These are phyloP conservation scores for Scylla paramamosain DNA, from an alignment of 1,140 invertebrate species.

Conservation along the genomic window DNA sequence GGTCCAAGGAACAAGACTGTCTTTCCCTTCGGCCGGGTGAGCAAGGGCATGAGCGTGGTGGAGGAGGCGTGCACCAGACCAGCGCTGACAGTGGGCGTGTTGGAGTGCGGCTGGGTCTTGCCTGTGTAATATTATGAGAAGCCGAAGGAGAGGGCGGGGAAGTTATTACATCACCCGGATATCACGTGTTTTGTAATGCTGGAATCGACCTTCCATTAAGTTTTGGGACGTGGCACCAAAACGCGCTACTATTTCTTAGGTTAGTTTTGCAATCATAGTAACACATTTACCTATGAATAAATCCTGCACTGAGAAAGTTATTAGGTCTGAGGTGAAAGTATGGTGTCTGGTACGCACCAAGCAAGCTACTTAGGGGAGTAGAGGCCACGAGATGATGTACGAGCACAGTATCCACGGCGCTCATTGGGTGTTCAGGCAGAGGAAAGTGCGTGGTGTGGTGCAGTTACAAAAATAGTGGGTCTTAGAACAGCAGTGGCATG, in stretches of 20 bases:
- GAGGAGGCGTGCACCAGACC: constrained; percentile 53
- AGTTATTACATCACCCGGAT: neutral
- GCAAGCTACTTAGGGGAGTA: too few species aligned
- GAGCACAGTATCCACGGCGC: too few species aligned
- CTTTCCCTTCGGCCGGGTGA: constrained; percentile 58
- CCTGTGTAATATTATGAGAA: constrained; percentile 27
- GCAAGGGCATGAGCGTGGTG: constrained; percentile 39
- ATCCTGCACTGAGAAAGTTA: neutral
- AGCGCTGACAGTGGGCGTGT: constrained; percentile 45
- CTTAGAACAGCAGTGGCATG: too few species aligned
- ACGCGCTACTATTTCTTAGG: neutral
- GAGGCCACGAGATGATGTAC: too few species aligned
- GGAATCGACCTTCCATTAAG: neutral
- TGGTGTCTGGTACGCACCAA: too few species aligned
- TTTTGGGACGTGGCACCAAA: neutral
- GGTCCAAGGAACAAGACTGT: constrained; percentile 52
- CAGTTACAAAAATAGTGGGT: too few species aligned
- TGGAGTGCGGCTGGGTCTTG: constrained; percentile 60
- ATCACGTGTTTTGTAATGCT: neutral
- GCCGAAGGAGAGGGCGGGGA: neutral
- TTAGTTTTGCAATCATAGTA: neutral
- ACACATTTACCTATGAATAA: neutral
- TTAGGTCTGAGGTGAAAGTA: too few species aligned
- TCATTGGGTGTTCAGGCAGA: too few species aligned
- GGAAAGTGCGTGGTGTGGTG: too few species aligned